Evolutionary conservation across 2,797 vertebrate genomes (phyloP).

Genomic region (Tarsius wallacei): DNA sequence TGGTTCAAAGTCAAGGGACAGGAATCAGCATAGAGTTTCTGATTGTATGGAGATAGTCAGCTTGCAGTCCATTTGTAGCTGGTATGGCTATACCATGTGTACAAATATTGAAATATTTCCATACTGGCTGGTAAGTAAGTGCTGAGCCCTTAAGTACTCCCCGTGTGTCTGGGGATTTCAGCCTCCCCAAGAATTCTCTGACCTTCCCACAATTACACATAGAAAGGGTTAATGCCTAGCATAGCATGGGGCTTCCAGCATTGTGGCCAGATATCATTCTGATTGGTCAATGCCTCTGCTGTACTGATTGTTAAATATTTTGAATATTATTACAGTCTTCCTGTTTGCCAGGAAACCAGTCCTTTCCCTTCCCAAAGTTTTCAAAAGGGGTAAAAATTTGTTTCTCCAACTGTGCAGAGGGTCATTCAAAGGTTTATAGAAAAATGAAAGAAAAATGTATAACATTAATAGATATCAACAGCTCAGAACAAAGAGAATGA

Average conservation of each 20-base stretch:
- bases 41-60: background rate
- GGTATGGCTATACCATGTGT: background rate
- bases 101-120: background rate
- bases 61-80: background rate
- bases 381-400: constrained; percentile 9
- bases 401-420: background rate
- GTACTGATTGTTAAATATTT: constrained; percentile 14
- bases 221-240: background rate
- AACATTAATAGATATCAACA: constrained; percentile 4
- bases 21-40: background rate
- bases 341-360: constrained; percentile 30
- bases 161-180: background rate
- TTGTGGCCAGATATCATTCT: background rate
- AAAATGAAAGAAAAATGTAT: background rate
- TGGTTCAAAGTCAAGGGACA: constrained; percentile 11
- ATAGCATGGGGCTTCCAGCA: background rate
- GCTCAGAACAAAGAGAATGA: background rate
- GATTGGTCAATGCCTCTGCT: background rate
- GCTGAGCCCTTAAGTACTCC: background rate
- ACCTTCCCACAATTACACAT: background rate
- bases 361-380: constrained; percentile 9
- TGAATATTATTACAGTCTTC: background rate
- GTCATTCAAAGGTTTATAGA: background rate
- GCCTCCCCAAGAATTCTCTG: background rate
- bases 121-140: background rate